Base-by-base conservation (phyloP, 2,113 vertebrate genomes). In the Ia io region DNA sequence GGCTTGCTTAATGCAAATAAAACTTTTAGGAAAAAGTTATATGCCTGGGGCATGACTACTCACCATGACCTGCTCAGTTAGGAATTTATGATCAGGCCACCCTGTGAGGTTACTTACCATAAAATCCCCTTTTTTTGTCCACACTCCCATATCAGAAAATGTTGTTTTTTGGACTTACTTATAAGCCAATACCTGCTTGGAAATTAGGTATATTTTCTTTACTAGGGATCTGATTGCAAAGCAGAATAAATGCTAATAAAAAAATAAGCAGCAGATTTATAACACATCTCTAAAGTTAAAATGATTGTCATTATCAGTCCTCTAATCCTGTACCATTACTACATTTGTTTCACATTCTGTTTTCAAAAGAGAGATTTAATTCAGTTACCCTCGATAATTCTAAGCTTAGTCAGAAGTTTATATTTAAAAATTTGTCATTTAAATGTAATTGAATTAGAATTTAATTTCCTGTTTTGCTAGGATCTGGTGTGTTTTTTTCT, bases 331-430 rank as follows among this genome's bases (percentile, higher is more conserved):
- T 53, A 71, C 32, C 25, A 87, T 90, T 61, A 35, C 40, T 70
- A 51, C 11, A 84, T 91, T 97, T 67, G 73, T 37, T 84, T 84
- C 70, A 82, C 51, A 61, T 91, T 92, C 79, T 95, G 20, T 84
- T 95, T 96, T 84, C 18, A 95, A 73, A 78, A 88, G 30, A 78
- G 11, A 65, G 22, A 88, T 70, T 93, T 90, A 89, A 86, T 87
- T 84, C n/a, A 90, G 30, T 77, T 53, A 94, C 18, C 82, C 25
- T 56, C 61, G 56, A 42, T 94, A 61, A 93, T 85, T 88, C 40
- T 91, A 94, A 88, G 49, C 18, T 95, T 95, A 85, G 23, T 84
- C 88, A 82, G 30, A 91, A 73, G n/a, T 82, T 91, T 91, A 88
- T 42, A 70, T 88, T 91, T 85, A 73, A 97, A 94, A 86, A 35